These are phyloP conservation scores for Pagetopsis macropterus DNA, from an alignment of 2,797 vertebrate species.

Conservation along the genomic window DNA sequence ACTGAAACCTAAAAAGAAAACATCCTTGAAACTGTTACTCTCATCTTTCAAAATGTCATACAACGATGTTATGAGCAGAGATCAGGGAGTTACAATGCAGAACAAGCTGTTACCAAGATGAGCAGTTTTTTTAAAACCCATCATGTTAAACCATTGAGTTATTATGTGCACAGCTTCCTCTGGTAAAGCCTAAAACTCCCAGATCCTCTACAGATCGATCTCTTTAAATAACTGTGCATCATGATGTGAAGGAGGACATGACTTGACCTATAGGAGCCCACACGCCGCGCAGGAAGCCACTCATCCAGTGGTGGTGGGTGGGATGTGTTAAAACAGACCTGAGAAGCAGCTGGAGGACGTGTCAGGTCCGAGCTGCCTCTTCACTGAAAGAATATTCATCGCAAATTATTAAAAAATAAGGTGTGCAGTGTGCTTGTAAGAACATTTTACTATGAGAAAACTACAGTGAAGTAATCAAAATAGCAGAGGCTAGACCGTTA, in stretches of 20 bases:
- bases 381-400: neutral
- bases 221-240: conserved; percentile 6
- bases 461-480: neutral
- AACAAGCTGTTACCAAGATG: neutral
- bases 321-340: conserved; percentile 4
- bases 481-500: too few species aligned
- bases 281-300: conserved; percentile 4
- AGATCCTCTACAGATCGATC: neutral
- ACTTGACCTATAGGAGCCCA: conserved; percentile 5
- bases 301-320: neutral
- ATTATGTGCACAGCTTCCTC: neutral
- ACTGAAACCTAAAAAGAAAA: neutral
- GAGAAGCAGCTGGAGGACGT: neutral
- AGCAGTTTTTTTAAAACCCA: neutral
- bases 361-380: neutral
- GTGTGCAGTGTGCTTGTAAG: neutral
- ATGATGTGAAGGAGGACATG: conserved; percentile 6
- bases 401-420: neutral
- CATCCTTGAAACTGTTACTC: neutral
- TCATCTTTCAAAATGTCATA: neutral
- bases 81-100: too few species aligned
- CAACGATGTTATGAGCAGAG: neutral
- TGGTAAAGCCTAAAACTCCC: neutral
- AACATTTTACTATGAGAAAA: neutral
- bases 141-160: neutral